phyloP scores from a whole-genome alignment of 2,888 invertebrate species.

The Stenoptilia bipunctidactyla region DNA sequence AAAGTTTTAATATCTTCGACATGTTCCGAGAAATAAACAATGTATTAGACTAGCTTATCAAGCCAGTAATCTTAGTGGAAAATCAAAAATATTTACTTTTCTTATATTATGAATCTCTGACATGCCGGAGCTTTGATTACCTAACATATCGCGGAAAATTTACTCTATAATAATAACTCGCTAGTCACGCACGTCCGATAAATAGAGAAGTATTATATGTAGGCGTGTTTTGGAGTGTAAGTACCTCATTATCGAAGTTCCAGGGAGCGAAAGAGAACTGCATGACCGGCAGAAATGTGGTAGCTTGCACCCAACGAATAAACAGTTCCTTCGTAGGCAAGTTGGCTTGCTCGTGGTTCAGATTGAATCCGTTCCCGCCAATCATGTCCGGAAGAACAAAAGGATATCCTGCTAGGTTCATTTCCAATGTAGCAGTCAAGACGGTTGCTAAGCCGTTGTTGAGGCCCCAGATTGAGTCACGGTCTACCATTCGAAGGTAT shows the following conservation, averaged over 20 bases:
- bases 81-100: too few relatives aligned
- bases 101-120: too few relatives aligned
- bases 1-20: too few relatives aligned
- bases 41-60: too few relatives aligned
- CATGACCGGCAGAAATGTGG: conserved; percentile 81
- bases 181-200: too few relatives aligned
- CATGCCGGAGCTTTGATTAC: too few relatives aligned
- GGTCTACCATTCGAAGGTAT: conserved; percentile 84
- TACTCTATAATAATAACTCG: too few relatives aligned
- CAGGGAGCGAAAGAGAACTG: conserved; percentile 87
- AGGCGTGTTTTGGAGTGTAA: too few relatives aligned
- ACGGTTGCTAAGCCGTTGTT: conserved; percentile 80
- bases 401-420: conserved; percentile 76
- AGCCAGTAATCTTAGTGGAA: too few relatives aligned
- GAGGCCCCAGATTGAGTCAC: conserved; percentile 77
- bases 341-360: conserved; percentile 51
- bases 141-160: too few relatives aligned
- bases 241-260: conserved; percentile 76
- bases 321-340: conserved; percentile 74
- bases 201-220: too few relatives aligned
- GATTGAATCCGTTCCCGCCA: conserved; percentile 75
- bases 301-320: conserved; percentile 84
- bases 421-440: conserved; percentile 78
- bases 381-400: conserved; percentile 86
- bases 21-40: too few relatives aligned